Percentiles rank a stretch among this genome's conserved stretches.
Conservation (phyloP, 2,888 invertebrate species). For the Diplolepis rosae region DNA sequence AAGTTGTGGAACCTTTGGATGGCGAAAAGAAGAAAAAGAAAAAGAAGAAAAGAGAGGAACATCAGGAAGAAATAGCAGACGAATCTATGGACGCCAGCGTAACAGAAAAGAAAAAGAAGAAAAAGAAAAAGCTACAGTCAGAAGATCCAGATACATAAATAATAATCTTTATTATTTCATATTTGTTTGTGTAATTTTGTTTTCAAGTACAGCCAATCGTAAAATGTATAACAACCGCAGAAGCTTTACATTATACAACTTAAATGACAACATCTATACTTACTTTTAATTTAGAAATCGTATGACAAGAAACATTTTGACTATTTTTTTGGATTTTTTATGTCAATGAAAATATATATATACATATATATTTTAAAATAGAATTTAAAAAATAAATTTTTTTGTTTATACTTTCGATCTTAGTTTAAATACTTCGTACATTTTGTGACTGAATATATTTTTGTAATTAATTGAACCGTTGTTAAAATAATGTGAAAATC, state of each 20-base stretch:
- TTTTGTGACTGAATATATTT: neutral
- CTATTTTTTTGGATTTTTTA: neutral
- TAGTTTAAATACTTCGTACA: neutral
- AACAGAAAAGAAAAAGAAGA: slow-evolving; percentile 44
- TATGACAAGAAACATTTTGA: neutral
- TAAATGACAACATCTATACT: neutral
- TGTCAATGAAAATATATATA: neutral
- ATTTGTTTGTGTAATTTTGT: neutral
- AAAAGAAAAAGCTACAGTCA: slow-evolving; percentile 47
- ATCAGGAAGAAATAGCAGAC: slow-evolving; percentile 54
- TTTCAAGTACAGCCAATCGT: neutral
- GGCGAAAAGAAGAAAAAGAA: slow-evolving; percentile 56
- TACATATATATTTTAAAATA: too few relatives aligned
- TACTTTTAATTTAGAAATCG: neutral
- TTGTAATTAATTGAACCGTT: neutral
- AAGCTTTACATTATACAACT: neutral
- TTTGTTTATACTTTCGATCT: neutral
- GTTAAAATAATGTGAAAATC: neutral
- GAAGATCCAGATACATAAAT: slow-evolving; percentile 24
- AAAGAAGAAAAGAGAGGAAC: slow-evolving; percentile 65
- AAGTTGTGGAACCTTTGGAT: slow-evolving; percentile 39
- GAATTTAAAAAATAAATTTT: neutral
- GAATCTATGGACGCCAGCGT: slow-evolving; percentile 47
- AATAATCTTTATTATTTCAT: neutral
- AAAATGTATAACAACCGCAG: neutral